Base-by-base conservation (phyloP, 2,888 invertebrate species). In the Philereme transversata region DNA sequence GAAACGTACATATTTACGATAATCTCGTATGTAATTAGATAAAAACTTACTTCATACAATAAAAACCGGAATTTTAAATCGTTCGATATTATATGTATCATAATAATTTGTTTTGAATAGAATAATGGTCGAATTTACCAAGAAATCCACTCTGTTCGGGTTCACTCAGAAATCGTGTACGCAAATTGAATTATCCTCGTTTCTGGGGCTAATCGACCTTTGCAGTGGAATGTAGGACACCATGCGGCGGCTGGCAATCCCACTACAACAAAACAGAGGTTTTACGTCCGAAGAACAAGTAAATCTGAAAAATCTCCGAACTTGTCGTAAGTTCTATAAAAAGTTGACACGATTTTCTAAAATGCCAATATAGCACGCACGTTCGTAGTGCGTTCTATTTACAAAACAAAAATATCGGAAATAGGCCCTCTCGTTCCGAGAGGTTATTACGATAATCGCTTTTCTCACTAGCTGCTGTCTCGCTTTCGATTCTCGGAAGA, bases 401-500 rank as follows among this genome's bases (percentile, higher is more conserved):
- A 78, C 76, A 77, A 82, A 78, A 78, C 76, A 70, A 75, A 78
- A 62, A 60, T 62, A 84, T 87, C 85, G 84, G 84, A 83, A 84
- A 85, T 81, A 81, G 81, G 79, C 80, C 67, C 64, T 76, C 78
- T 76, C 80, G 80, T 89, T 87, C 86, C 84, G 81, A 84, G 87
- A 87, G 86, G 83, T 87, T 88, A 86, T 90, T 90, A 90, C 87
- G 82, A 84, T 90, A 90, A 91, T 90, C 86, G 83, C 83, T 80
- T 86, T 90, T 90, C 89, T 84, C 82, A 86, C 88, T 85, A 88
- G 83, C 73, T 79, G 75, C 83, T 86, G 85, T 86, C 86, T 88
- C 84, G 87, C 88, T 89, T 87, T 90, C 89, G 88, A 86, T 91
- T 91, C 91, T 80, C 69, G 78, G 91, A 91, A 91, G 86, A 81